phyloP scores from a whole-genome alignment of 2,797 vertebrate species.

The Sebastes flavidus region DNA sequence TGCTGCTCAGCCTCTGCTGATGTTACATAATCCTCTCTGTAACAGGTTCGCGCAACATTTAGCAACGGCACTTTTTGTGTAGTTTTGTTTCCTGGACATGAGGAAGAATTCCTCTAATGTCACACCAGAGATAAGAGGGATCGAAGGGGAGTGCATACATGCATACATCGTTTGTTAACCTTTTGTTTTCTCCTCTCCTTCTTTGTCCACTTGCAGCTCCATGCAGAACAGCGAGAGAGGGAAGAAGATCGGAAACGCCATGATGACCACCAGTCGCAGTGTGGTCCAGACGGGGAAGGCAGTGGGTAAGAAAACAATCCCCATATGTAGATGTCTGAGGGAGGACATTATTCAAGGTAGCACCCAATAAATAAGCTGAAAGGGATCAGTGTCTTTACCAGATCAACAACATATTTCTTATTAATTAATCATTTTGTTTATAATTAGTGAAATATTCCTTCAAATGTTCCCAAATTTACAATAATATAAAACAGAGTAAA shows the following conservation, averaged over 20 bases:
- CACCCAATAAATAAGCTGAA: not conserved
- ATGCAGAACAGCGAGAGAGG: slow-evolving; percentile 97
- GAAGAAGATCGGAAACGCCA: slow-evolving; percentile 94
- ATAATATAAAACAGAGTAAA: not conserved
- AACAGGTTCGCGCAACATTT: slow-evolving; percentile 21
- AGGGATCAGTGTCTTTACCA: not conserved
- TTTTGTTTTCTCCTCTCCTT: not conserved
- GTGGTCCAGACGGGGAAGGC: slow-evolving; percentile 96
- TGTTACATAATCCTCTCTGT: slow-evolving; percentile 7
- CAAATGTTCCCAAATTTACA: not conserved
- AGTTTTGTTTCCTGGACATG: slow-evolving; percentile 26
- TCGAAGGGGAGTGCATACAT: not conserved
- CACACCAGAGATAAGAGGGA: not conserved
- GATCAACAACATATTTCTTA: not conserved
- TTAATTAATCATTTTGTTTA: not conserved
- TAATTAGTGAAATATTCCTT: not conserved
- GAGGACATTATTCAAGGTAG: not conserved
- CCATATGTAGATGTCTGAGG: not conserved
- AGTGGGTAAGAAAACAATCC: slow-evolving; percentile 78
- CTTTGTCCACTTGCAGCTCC: slow-evolving; percentile 81
- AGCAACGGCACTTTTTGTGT: slow-evolving; percentile 1
- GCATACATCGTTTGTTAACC: not conserved
- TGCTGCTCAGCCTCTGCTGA: slow-evolving; percentile 7
- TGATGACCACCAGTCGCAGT: slow-evolving; percentile 94
- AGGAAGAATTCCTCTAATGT: slow-evolving; percentile 15